Conservation (phyloP, 2,888 invertebrate species). For the Leptinotarsa haldemani region DNA sequence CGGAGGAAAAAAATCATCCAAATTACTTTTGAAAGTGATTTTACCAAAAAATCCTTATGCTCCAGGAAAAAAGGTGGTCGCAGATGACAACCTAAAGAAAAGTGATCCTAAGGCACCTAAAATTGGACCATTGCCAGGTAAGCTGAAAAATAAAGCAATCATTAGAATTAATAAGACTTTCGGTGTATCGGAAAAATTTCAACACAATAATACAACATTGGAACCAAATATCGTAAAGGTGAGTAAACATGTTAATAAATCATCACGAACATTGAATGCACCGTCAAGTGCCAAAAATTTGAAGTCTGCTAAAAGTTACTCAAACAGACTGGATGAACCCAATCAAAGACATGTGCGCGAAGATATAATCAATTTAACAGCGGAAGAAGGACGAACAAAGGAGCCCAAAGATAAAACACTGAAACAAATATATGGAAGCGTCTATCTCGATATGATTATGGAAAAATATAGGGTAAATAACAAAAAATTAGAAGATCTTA, state of each 20-base stretch:
- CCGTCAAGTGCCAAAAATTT: background rate
- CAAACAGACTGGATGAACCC: background rate
- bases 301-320: background rate
- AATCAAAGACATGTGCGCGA: background rate
- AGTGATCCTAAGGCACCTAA: background rate
- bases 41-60: background rate
- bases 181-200: background rate
- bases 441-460: conserved; percentile 3
- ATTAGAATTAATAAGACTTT: background rate
- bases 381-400: background rate
- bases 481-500: background rate
- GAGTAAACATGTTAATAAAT: background rate
- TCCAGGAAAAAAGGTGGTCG: background rate
- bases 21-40: background rate
- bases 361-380: background rate
- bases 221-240: background rate
- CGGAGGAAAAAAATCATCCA: background rate
- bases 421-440: background rate
- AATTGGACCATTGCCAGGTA: conserved; percentile 6
- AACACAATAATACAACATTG: background rate
- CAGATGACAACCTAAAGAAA: background rate
- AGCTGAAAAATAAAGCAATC: conserved; percentile 12
- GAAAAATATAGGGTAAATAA: conserved; percentile 4
- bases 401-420: background rate
- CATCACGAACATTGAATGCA: background rate